Evolutionary conservation across 2,113 vertebrate species (phyloP).

Genomic region (Bambusicola thoracicus): DNA sequence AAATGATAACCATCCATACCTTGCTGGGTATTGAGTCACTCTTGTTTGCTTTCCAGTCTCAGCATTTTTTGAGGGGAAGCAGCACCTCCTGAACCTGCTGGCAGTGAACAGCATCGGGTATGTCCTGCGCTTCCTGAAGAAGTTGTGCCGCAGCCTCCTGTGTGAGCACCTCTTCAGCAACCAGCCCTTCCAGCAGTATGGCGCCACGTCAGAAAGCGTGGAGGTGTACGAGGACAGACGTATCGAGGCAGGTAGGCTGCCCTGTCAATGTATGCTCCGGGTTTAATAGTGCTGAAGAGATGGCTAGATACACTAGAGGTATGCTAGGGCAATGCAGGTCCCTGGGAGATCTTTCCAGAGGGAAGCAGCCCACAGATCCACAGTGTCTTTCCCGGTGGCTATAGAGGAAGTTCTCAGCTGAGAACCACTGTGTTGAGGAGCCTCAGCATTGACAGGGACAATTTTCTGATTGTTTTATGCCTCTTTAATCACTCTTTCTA

Average conservation of each 20-base stretch:
- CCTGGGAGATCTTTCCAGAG: background rate
- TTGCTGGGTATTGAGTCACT: background rate
- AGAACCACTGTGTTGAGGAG: background rate
- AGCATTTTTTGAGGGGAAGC: constrained; percentile 95
- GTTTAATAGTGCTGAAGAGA: background rate
- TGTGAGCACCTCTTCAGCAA: constrained; percentile 97
- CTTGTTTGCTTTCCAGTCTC: constrained; percentile 75
- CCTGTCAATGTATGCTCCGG: background rate
- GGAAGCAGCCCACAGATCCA: background rate
- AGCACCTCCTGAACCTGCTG: constrained; percentile 91
- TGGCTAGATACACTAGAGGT: background rate
- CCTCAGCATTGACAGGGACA: background rate
- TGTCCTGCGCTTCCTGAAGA: constrained; percentile 94
- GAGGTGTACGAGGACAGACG: constrained; percentile 50
- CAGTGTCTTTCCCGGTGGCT: background rate
- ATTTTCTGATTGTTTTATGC: background rate
- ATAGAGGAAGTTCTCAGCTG: fast-evolving
- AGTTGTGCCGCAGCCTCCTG: constrained; percentile 91
- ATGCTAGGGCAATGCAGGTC: background rate
- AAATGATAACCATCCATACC: background rate
- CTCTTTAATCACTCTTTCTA: background rate
- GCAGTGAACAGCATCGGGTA: constrained; percentile 95
- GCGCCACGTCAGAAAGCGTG: constrained; percentile 57
- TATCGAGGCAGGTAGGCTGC: constrained; percentile 74
- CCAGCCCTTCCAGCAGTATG: constrained; percentile 86